phyloP scores from a whole-genome alignment of 2,113 vertebrate genomes.

The Garra rufa region DNA sequence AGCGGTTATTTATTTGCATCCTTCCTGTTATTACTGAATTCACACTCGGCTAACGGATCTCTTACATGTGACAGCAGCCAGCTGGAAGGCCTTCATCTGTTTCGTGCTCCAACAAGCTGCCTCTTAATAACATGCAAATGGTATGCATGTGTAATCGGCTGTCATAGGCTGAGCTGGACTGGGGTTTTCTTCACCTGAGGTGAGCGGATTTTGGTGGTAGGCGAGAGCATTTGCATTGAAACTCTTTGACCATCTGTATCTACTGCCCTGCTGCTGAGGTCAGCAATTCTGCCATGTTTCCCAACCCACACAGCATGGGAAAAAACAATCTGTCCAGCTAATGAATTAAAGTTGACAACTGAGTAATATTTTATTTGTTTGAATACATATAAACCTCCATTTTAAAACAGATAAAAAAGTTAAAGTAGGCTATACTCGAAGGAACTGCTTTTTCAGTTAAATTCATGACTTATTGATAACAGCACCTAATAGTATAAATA shows the following conservation, averaged over 20 bases:
- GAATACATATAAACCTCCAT: background rate
- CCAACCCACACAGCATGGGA: background rate
- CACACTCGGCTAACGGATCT: slow-evolving; percentile 63
- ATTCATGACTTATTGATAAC: background rate
- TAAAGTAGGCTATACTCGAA: background rate
- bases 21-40: slow-evolving; percentile 62
- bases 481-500: background rate
- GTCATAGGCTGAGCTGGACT: slow-evolving; percentile 54
- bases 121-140: slow-evolving; percentile 71
- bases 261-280: slow-evolving; percentile 30
- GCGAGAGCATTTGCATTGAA: slow-evolving; percentile 34
- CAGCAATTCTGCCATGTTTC: slow-evolving; percentile 37
- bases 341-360: background rate
- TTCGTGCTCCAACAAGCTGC: slow-evolving; percentile 62
- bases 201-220: slow-evolving; percentile 57
- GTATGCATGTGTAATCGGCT: slow-evolving; percentile 64
- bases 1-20: slow-evolving; percentile 56
- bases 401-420: background rate
- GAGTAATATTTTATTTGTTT: background rate
- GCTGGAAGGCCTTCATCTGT: slow-evolving; percentile 68
- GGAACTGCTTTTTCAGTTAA: background rate
- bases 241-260: slow-evolving; percentile 48
- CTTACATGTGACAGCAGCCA: slow-evolving; percentile 64
- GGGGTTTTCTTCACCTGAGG: slow-evolving; percentile 45
- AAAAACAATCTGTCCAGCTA: background rate